Evolutionary conservation across 2,797 vertebrate genomes (phyloP).

Genomic region (Melanotaenia boesemani): DNA sequence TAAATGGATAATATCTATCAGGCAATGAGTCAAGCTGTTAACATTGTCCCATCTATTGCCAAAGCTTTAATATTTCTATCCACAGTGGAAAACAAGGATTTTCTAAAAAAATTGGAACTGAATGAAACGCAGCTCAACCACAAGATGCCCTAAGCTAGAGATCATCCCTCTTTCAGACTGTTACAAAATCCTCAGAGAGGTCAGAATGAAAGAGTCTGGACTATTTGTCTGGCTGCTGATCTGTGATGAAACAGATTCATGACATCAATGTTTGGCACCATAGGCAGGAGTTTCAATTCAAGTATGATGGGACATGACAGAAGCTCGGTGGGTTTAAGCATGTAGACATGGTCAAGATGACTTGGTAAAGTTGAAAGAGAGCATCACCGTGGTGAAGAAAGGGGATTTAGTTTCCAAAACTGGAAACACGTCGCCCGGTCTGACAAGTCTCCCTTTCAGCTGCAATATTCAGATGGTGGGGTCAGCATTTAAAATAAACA

Average conservation of each 20-base stretch:
- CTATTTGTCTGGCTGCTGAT: constrained; percentile 16
- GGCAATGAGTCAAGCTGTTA: constrained; percentile 47
- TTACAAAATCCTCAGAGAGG: constrained; percentile 29
- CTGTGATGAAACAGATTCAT: constrained; percentile 16
- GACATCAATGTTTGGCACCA: constrained; percentile 6
- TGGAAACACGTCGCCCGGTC: too few species aligned
- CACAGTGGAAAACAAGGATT: constrained; percentile 44
- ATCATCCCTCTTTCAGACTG: constrained; percentile 8
- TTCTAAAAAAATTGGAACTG: constrained; percentile 29
- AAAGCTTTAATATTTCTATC: constrained; percentile 32
- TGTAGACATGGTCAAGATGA: too few species aligned
- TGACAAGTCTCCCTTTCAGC: too few species aligned
- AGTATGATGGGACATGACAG: not conserved
- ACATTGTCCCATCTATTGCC: constrained; percentile 29
- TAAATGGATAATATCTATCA: constrained; percentile 58
- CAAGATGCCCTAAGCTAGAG: constrained; percentile 30
- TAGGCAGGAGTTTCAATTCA: not conserved
- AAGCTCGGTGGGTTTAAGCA: too few species aligned
- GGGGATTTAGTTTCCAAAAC: too few species aligned
- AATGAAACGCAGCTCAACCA: constrained; percentile 16
- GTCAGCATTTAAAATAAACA: too few species aligned
- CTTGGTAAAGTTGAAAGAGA: too few species aligned
- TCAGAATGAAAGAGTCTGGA: constrained; percentile 9
- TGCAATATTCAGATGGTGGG: too few species aligned
- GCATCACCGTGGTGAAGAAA: too few species aligned